Evolutionary conservation across 2,797 vertebrate species (phyloP), one percentile per base, ranked within the genome.

Genomic region (Luscinia luscinia): DNA sequence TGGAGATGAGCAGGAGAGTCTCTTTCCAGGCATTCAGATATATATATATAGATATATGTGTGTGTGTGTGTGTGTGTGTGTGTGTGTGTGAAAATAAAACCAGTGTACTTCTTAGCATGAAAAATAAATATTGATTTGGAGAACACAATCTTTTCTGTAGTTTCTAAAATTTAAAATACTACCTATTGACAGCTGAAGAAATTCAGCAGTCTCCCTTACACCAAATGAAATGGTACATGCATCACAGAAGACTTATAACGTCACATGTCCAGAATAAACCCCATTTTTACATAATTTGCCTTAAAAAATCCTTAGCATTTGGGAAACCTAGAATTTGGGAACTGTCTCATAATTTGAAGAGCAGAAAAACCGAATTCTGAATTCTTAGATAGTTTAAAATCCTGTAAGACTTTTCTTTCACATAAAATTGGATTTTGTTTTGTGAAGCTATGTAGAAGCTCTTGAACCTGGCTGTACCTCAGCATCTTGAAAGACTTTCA

Each of bases 401-500:
- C 19, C 32, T 62, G 3, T 46, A 67, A 36, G 12, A 36, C 2
- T 8, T 34, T 34, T 54, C 54, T 21, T 28, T 17, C 21, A 28
- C 40, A 45, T 27, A 73, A 59, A 94, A 59, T 43, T 67, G 13
- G 6, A 38, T 78, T 84, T 20, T 76, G 15, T 30, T 79, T 40
- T 16, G 1, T 62, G 28, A 82, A 32, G 34, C 10, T 45, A 52
- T 9, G 27, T 36, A 49, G 41, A 70, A 74, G 1, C 1, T 59
- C 45, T 66, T 84, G 59, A 85, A 67, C 20, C 45, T 46, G 41
- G 15, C 40, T 77, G 12, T 49, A 21, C 32, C 23, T 85, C 68
- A 68, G 28, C 30, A 84, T 63, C 63, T 80, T 88, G 76, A 90
- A 89, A 77, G 83, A 40, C 21, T 61, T 70, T 82, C 87, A 72